A percentile compares a stretch with the other conserved stretches of the same genome.
phyloP scores from a whole-genome alignment of 2,888 invertebrate genomes.

The Meteorus colon region DNA sequence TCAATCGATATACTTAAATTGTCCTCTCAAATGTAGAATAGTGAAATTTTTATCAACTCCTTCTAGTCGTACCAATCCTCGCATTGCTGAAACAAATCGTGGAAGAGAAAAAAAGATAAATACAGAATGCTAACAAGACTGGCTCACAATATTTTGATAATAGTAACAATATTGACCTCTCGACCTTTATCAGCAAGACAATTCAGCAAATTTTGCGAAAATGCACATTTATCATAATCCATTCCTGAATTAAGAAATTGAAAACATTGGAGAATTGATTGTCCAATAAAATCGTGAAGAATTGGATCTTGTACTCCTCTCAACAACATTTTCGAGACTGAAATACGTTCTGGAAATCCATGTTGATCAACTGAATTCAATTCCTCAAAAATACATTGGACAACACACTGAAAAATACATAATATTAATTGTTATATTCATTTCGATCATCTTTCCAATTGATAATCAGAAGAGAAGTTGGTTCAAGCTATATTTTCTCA shows the following conservation, averaged over 20 bases:
- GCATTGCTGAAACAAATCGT: slow-evolving; percentile 75
- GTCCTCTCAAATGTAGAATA: neutral
- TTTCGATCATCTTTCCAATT: neutral
- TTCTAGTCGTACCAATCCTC: slow-evolving; percentile 81
- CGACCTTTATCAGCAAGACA: slow-evolving; percentile 84
- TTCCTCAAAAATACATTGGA: slow-evolving; percentile 83
- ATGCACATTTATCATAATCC: slow-evolving; percentile 78
- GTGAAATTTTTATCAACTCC: slow-evolving; percentile 10
- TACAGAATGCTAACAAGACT: slow-evolving; percentile 17
- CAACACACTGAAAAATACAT: slow-evolving; percentile 74
- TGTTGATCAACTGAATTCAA: slow-evolving; percentile 79
- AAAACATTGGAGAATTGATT: slow-evolving; percentile 83
- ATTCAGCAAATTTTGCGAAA: slow-evolving; percentile 78
- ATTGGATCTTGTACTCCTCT: slow-evolving; percentile 80
- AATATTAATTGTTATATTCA: neutral
- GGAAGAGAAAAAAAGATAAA: neutral
- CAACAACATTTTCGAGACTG: slow-evolving; percentile 78
- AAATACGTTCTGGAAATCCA: slow-evolving; percentile 80
- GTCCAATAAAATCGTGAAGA: slow-evolving; percentile 80
- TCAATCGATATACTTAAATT: neutral
- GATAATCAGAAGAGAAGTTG: neutral
- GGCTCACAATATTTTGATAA: slow-evolving; percentile 21
- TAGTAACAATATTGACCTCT: slow-evolving; percentile 66
- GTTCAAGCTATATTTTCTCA: slow-evolving; percentile 44
- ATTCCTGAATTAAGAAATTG: slow-evolving; percentile 74